Base-by-base conservation (phyloP, 2,888 invertebrate species). In the Lithophane socia region DNA sequence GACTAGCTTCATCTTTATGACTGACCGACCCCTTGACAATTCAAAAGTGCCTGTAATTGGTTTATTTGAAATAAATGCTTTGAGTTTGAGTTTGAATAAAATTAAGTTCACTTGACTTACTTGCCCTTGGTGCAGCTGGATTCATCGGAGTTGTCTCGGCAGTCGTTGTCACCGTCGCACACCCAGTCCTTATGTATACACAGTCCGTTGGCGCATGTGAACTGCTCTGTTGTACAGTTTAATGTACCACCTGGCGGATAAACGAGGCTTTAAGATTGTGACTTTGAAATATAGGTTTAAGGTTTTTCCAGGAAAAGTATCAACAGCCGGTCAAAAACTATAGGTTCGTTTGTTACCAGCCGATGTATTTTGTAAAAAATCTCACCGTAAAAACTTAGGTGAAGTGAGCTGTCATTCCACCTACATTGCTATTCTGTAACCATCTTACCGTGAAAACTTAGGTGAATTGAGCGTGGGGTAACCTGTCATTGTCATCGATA, bases 111-210 rank as follows among this genome's bases (percentile, higher is more conserved):
- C 58, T 52, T 18, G 84, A 96, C 97, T 97, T 90, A 98, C 98
- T 97, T 97, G 80, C 96, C 96, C 90, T 97, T 97, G 37, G 98
- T 98, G 92, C 98, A 98, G 94, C 98, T 98, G 37, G 95, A 92
- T 92, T 98, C 98, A 88, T 98, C 98, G 0, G 98, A 98, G 90
- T 97, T 98, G 90, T 98, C 98, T 72, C 97, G 97, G 90, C 98
- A 98, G 92, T 98, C 98, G 92, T 98, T 98, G 90, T 98, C 98
- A 0, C 97, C 97, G 80, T 98, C 98, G 91, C 98, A 98, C 9
- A 97, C 95, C 98, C 98, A 98, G 29, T 97, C 97, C 83, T 97
- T 97, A 77, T 97, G 98, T 82, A 98, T 98, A 92, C 98, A 98
- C 64, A 98, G 97, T 0, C 98, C 98, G 91, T 98, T 98, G 56